phyloP scores from a whole-genome alignment of 2,797 vertebrate species.

The Schizopygopsis malacanthus region DNA sequence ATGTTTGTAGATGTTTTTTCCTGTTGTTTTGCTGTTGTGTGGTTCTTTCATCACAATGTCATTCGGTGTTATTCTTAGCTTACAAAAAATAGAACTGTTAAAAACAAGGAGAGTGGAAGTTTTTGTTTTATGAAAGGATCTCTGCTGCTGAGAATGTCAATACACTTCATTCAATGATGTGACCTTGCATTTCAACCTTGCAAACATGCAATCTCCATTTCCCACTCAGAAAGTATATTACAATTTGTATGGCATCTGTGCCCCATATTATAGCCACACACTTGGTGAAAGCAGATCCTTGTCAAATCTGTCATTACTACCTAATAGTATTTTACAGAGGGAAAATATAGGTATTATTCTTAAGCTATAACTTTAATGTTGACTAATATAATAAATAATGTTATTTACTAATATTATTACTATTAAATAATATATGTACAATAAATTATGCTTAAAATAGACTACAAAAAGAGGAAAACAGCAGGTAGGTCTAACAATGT shows the following conservation, averaged over 20 bases:
- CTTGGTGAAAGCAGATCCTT: not conserved
- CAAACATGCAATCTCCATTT: not conserved
- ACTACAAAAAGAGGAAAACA: not conserved
- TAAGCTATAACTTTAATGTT: not conserved
- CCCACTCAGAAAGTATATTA: not conserved
- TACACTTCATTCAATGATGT: constrained; percentile 7
- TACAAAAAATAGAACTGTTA: constrained; percentile 70
- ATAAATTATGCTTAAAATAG: not conserved
- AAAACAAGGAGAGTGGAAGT: constrained; percentile 73
- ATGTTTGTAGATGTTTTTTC: constrained; percentile 79
- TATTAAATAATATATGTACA: not conserved
- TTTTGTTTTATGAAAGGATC: constrained; percentile 55
- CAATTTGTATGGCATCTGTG: not conserved
- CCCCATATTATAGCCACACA: not conserved
- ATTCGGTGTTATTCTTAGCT: constrained; percentile 76
- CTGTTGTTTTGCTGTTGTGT: constrained; percentile 71
- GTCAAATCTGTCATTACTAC: not conserved
- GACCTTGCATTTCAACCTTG: not conserved
- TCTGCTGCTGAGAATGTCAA: constrained; percentile 1
- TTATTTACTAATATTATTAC: not conserved
- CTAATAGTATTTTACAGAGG: not conserved
- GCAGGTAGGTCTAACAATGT: not conserved
- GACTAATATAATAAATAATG: too few species aligned
- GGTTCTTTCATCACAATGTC: constrained; percentile 66
- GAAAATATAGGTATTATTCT: not conserved